These are phyloP conservation scores for Amyelois transitella DNA, from an alignment of 1,140 invertebrate species.

Conservation along the genomic window DNA sequence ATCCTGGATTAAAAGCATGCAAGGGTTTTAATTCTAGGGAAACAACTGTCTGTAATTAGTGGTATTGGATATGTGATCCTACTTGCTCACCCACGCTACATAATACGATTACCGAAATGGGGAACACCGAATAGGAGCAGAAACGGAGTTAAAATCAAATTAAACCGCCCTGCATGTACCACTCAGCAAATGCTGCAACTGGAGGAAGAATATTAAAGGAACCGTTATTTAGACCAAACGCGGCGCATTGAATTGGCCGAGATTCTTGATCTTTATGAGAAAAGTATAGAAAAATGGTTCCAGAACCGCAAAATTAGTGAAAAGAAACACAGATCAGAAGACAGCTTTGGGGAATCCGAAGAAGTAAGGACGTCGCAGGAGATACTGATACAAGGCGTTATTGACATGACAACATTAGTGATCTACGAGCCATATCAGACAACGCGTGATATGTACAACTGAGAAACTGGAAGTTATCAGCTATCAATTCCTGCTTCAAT, in stretches of 20 bases:
- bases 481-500: too few relatives aligned
- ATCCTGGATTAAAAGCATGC: too few relatives aligned
- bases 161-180: conserved; percentile 96
- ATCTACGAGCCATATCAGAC: neutral
- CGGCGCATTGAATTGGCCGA: conserved; percentile 96
- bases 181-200: conserved; percentile 92
- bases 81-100: too few relatives aligned
- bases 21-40: too few relatives aligned
- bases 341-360: conserved; percentile 31
- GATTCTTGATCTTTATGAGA: conserved; percentile 91
- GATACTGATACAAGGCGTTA: conserved; percentile 9
- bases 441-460: too few relatives aligned
- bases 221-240: conserved; percentile 93
- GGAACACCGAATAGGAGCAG: too few relatives aligned
- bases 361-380: conserved; percentile 29
- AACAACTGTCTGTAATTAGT: too few relatives aligned
- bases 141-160: too few relatives aligned
- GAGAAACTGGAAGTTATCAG: too few relatives aligned
- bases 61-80: too few relatives aligned
- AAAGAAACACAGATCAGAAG: conserved; percentile 81
- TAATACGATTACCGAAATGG: too few relatives aligned
- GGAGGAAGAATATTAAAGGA: conserved; percentile 98
- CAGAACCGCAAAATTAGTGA: conserved; percentile 97
- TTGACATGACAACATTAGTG: neutral
- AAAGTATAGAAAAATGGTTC: conserved; percentile 98